Percentiles rank a stretch among this genome's conserved stretches.
Evolutionary conservation across 92 coral and sea anemone genomes (phyloP).

Genomic region (Actinernus sp.): DNA sequence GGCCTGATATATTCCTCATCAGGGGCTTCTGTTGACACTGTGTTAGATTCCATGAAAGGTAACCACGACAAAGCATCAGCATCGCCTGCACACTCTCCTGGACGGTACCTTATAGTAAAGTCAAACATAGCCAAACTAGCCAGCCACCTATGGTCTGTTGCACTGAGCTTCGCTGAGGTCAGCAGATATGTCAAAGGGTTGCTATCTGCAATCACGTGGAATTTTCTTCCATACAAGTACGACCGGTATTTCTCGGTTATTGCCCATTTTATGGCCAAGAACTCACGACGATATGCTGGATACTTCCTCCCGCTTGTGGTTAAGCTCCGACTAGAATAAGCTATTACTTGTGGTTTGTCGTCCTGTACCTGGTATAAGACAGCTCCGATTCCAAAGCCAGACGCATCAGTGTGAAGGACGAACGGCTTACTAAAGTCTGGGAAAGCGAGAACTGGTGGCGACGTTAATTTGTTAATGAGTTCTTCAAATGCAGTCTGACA

Average conservation of each 20-base stretch:
- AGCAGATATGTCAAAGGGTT: slow-evolving; percentile 54
- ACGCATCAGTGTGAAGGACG: slow-evolving; percentile 39
- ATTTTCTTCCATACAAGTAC: slow-evolving; percentile 46
- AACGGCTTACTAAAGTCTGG: slow-evolving; percentile 43
- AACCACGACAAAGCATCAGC: slow-evolving; percentile 53
- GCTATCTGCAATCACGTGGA: slow-evolving; percentile 43
- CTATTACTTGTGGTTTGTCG: slow-evolving; percentile 20
- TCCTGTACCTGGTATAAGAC: slow-evolving; percentile 37
- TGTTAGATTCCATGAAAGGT: too few species aligned
- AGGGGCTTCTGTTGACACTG: too few species aligned
- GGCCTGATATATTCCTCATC: slow-evolving; percentile 29
- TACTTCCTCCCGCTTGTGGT: slow-evolving; percentile 10
- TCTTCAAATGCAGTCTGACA: slow-evolving; percentile 43
- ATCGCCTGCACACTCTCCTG: slow-evolving; percentile 30
- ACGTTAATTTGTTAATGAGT: slow-evolving; percentile 9
- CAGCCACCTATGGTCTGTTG: slow-evolving; percentile 68
- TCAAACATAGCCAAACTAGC: slow-evolving; percentile 48
- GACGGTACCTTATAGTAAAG: slow-evolving; percentile 52
- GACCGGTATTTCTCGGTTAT: slow-evolving; percentile 44
- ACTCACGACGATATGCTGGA: slow-evolving; percentile 50
- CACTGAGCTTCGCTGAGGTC: slow-evolving; percentile 39
- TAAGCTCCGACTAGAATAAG: slow-evolving; percentile 35
- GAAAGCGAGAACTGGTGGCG: slow-evolving; percentile 46
- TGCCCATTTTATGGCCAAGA: slow-evolving; percentile 59
- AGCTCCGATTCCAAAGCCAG: slow-evolving; percentile 43